Percentiles rank a stretch among this genome's conserved stretches.
These are phyloP conservation scores for Acropora yongei DNA, from an alignment of 64 coral and sea anemone genomes.

Conservation along the genomic window DNA sequence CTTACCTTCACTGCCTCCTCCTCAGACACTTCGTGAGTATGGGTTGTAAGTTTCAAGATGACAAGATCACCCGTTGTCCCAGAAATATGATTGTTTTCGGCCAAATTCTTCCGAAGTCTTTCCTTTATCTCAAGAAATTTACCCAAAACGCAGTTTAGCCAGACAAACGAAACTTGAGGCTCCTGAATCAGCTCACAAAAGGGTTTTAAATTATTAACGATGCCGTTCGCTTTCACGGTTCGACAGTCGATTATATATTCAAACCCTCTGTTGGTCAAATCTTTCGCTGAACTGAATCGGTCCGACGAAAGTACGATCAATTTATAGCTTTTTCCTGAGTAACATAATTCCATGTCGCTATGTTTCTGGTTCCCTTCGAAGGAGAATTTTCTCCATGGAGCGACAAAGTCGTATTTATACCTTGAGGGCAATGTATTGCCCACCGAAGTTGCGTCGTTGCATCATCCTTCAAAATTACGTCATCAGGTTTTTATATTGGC, in stretches of 20 bases:
- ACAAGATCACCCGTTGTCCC: background rate
- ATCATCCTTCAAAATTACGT: background rate
- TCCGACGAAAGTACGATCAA: background rate
- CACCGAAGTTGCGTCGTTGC: background rate
- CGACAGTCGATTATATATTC: constrained; percentile 25
- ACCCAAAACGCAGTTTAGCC: background rate
- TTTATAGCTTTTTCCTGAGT: constrained; percentile 15
- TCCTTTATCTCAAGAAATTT: constrained; percentile 31
- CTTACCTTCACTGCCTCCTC: constrained; percentile 10
- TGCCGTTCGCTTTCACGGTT: background rate
- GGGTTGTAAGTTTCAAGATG: constrained; percentile 7
- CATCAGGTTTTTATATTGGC: background rate
- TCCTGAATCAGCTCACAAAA: constrained; percentile 1
- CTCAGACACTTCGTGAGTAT: background rate
- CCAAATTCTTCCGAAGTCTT: background rate
- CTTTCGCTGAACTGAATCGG: background rate
- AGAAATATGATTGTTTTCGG: background rate
- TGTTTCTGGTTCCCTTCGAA: background rate
- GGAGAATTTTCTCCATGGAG: background rate
- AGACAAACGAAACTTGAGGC: background rate
- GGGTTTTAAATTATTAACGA: background rate
- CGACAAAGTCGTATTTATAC: background rate
- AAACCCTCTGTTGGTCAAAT: background rate
- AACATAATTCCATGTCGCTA: constrained; percentile 8
- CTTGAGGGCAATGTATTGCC: background rate